A percentile compares a stretch with the other conserved stretches of the same genome.
phyloP scores from a whole-genome alignment of 2,888 invertebrate species.

The Oxyteleia sp. region DNA sequence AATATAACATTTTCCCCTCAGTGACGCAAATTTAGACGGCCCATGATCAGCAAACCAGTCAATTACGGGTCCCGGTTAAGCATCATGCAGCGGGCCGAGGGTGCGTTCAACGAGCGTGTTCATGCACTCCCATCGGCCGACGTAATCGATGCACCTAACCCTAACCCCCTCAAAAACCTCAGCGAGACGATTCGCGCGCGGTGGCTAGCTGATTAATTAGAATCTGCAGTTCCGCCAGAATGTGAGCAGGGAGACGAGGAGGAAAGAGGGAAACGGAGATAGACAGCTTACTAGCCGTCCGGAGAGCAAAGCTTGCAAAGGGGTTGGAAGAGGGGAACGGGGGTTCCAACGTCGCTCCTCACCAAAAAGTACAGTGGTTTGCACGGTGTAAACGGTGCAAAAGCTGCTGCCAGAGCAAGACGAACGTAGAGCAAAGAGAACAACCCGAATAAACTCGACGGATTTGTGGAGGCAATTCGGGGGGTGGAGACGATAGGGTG shows the following conservation, averaged over 20 bases:
- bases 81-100: conserved; percentile 30
- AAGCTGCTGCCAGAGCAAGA: too few relatives aligned
- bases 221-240: conserved; percentile 76
- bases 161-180: conserved; percentile 62
- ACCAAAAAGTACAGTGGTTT: too few relatives aligned
- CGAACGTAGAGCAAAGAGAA: too few relatives aligned
- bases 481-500: too few relatives aligned
- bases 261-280: conserved; percentile 45
- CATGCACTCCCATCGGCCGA: conserved; percentile 56
- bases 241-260: conserved; percentile 37
- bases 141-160: conserved; percentile 71
- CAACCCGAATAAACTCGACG: too few relatives aligned
- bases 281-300: too few relatives aligned
- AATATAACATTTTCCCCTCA: conserved; percentile 22
- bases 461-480: too few relatives aligned
- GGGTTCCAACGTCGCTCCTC: too few relatives aligned
- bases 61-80: conserved; percentile 54
- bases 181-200: conserved; percentile 77
- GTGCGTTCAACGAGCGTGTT: conserved; percentile 49
- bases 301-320: too few relatives aligned
- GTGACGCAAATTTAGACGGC: conserved; percentile 25
- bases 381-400: too few relatives aligned
- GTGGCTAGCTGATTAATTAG: conserved; percentile 86
- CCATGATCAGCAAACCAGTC: conserved; percentile 50
- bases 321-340: too few relatives aligned